phyloP scores from a whole-genome alignment of 2,797 vertebrate species.

The Labroides dimidiatus region DNA sequence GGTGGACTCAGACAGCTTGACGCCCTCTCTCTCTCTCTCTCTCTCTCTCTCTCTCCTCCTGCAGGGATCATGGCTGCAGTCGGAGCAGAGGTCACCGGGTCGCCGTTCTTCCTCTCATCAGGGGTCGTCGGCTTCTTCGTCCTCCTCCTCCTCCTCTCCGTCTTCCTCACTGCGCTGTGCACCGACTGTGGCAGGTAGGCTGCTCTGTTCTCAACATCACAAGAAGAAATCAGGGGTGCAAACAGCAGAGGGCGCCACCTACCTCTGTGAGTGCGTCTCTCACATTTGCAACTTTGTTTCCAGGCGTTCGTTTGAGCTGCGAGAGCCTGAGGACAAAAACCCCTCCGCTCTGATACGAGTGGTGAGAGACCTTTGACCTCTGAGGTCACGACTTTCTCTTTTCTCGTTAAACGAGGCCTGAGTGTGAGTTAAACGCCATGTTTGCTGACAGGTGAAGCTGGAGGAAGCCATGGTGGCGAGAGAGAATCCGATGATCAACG shows the following conservation, averaged over 20 bases:
- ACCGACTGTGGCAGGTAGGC: conserved; percentile 76
- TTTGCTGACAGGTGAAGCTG: conserved; percentile 66
- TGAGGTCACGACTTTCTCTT: background rate
- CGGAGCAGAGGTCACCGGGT: conserved; percentile 16
- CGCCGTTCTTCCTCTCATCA: conserved; percentile 17
- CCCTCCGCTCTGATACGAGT: conserved; percentile 69
- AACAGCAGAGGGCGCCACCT: too few relatives aligned
- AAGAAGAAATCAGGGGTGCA: too few relatives aligned
- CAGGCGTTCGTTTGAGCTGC: conserved; percentile 74
- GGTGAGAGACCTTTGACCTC: conserved; percentile 64
- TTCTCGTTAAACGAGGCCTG: background rate
- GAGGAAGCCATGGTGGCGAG: conserved; percentile 36
- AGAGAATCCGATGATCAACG: conserved; percentile 59
- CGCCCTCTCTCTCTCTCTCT: background rate
- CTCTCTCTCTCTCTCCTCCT: background rate
- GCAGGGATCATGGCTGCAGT: conserved; percentile 70
- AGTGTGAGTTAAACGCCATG: accelerated
- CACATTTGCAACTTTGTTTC: background rate
- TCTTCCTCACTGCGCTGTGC: conserved; percentile 77
- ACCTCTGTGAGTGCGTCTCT: too few relatives aligned
- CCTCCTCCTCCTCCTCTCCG: conserved; percentile 70
- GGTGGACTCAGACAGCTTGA: background rate
- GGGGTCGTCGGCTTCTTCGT: conserved; percentile 49
- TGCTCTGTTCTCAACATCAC: too few relatives aligned
- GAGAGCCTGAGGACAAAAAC: conserved; percentile 9